Evolutionary conservation across 1,140 invertebrate species (phyloP).

Genomic region (Hylyphantes graminicola): DNA sequence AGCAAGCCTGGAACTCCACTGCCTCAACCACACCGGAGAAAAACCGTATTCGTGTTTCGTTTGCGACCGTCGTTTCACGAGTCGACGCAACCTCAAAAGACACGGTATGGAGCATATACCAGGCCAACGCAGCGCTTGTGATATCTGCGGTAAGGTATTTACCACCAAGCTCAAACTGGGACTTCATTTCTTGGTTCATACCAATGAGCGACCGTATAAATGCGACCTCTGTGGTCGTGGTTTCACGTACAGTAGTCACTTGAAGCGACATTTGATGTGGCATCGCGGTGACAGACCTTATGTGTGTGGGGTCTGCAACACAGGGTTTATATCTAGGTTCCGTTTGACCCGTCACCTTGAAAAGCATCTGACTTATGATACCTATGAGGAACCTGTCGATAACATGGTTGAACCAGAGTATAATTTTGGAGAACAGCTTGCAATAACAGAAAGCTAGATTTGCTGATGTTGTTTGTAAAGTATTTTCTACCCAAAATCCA

Average conservation of each 20-base stretch:
- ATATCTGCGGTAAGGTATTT: constrained; percentile 55
- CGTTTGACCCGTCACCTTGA: constrained; percentile 34
- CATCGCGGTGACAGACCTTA: constrained; percentile 68
- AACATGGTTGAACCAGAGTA: too few relatives aligned
- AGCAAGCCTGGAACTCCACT: constrained; percentile 33
- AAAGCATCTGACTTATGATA: background rate
- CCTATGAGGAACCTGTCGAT: too few relatives aligned
- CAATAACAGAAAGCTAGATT: too few relatives aligned
- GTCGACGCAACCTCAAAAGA: constrained; percentile 24
- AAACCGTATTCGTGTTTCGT: constrained; percentile 37
- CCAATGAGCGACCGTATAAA: constrained; percentile 69
- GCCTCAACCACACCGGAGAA: constrained; percentile 35
- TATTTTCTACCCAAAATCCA: too few relatives aligned
- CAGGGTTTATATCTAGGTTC: constrained; percentile 28
- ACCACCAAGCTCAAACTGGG: constrained; percentile 26
- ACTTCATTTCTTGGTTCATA: constrained; percentile 40
- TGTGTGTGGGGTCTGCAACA: constrained; percentile 66
- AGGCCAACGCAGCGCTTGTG: constrained; percentile 35
- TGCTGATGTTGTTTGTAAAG: too few relatives aligned
- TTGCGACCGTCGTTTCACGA: constrained; percentile 38
- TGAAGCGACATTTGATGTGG: constrained; percentile 68
- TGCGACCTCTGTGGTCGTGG: constrained; percentile 72
- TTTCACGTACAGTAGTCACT: constrained; percentile 69
- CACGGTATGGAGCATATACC: constrained; percentile 54
- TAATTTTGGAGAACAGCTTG: too few relatives aligned